Conservation (phyloP, 2,797 vertebrate genomes). For the Muscicapa comitata region DNA sequence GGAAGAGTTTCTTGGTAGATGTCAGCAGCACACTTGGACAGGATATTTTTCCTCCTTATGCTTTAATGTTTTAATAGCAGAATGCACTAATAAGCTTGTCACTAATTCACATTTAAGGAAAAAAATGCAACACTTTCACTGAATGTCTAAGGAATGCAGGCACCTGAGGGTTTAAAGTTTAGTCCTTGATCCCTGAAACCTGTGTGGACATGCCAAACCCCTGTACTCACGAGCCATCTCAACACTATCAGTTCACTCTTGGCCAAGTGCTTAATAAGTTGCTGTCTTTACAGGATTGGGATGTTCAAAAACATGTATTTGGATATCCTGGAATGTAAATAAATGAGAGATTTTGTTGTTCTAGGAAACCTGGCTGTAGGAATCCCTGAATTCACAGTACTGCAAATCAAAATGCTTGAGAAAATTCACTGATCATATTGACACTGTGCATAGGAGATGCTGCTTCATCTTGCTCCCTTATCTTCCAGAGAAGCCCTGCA, state of each 20-base stretch:
- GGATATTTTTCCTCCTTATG: neutral
- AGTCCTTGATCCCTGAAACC: neutral
- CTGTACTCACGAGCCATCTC: neutral
- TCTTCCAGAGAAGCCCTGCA: neutral
- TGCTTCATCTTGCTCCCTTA: neutral
- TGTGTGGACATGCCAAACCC: neutral
- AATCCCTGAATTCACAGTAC: neutral
- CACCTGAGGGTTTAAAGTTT: neutral
- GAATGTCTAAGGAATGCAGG: neutral
- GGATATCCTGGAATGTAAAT: neutral
- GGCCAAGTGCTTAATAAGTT: neutral
- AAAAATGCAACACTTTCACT: neutral
- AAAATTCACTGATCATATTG: neutral
- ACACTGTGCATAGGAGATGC: neutral
- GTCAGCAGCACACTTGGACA: neutral
- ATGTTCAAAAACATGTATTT: neutral
- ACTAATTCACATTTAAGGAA: neutral
- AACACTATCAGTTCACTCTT: neutral
- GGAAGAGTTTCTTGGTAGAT: neutral
- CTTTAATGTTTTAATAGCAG: neutral
- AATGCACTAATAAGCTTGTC: neutral
- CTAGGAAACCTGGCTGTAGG: neutral
- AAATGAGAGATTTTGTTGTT: neutral
- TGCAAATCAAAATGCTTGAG: neutral
- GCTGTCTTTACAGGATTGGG: neutral